Evolutionary conservation across 2,888 invertebrate genomes (phyloP).

Genomic region (Chloroclysta siterata): DNA sequence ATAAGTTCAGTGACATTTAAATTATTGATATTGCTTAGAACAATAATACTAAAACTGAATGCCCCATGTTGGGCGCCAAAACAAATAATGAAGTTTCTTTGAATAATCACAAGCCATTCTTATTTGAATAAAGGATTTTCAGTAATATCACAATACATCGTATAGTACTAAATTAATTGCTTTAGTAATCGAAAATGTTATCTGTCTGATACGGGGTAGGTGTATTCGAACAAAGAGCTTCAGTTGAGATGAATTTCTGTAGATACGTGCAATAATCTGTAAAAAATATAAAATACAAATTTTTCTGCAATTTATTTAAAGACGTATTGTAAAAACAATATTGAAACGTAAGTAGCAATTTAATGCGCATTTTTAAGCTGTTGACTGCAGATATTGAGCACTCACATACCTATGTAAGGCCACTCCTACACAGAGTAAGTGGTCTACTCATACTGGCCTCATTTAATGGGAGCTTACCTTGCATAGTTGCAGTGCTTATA

Average conservation of each 20-base stretch:
- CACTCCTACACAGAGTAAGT: not conserved
- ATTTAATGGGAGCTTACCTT: not conserved
- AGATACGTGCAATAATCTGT: not conserved
- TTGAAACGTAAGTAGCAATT: conserved; percentile 17
- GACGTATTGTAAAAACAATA: conserved; percentile 14
- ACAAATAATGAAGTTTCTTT: conserved; percentile 12
- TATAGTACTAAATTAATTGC: not conserved
- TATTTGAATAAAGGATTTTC: conserved; percentile 1
- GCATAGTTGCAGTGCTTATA: too few species aligned
- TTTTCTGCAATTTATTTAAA: conserved; percentile 20
- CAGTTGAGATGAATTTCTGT: too few species aligned
- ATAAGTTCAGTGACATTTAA: conserved; percentile 18
- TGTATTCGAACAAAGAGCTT: not conserved
- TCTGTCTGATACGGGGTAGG: not conserved
- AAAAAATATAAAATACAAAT: too few species aligned
- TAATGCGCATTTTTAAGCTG: conserved; percentile 15
- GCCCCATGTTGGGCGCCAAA: conserved; percentile 20
- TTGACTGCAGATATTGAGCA: conserved; percentile 15
- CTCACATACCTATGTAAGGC: conserved; percentile 6
- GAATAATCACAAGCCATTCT: conserved; percentile 5
- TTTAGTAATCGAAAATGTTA: conserved; percentile 2
- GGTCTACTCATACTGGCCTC: not conserved
- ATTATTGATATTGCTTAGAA: conserved; percentile 8
- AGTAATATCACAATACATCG: not conserved
- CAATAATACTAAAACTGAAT: conserved; percentile 12